Base-by-base conservation (phyloP, 2,797 vertebrate species). In the Pangasius sanitwongsei region DNA sequence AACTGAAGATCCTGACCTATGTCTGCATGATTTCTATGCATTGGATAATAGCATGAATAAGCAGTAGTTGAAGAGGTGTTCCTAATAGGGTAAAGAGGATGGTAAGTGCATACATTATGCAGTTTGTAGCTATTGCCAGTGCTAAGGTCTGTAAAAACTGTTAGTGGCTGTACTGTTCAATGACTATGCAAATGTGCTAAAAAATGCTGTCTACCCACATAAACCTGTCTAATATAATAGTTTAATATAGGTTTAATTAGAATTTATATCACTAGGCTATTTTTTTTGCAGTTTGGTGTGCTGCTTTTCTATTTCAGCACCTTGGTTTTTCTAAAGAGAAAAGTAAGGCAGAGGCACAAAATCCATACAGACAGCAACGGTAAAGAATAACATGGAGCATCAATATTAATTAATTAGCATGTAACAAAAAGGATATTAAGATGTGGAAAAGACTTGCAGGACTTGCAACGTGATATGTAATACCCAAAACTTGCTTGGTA, bases 171-270 rank as follows among this genome's bases (percentile, higher is more conserved):
- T 65, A 83, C 12, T 44, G 23, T 44, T 83, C 25, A 83, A 41
- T 63, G 57, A 44, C 57, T 63, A 82, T 61, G 34, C 55, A 82
- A 82, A 82, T 59, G 48, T 53, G 15, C 50, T 55, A 41, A 80
- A 12, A 48, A 59, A 63, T 83, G 81, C 37, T 5, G 61, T 67
- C 15, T 67, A 12, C 16, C 25, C 41, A 48, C 61, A 50, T 67
- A 84, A 84, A 67, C 34, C 31, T 84, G 44, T 67, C 63, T 50
- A 31, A 84, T 50, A 50, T 67, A 82, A 59, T 34, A 63, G 25
- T 16, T 48, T 48, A 48, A 63, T 83, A 44, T 18, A 65, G 16
- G 13, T 44, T 83, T 65, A 28, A n/a, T 15, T 44, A 59, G 37
- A 63, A 63, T 83, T 41, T 61, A 61, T 81, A 81, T 23, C 31